Evolutionary conservation across 2,888 invertebrate species (phyloP), one percentile per base, ranked within the genome.

Genomic region (Seira musarum): DNA sequence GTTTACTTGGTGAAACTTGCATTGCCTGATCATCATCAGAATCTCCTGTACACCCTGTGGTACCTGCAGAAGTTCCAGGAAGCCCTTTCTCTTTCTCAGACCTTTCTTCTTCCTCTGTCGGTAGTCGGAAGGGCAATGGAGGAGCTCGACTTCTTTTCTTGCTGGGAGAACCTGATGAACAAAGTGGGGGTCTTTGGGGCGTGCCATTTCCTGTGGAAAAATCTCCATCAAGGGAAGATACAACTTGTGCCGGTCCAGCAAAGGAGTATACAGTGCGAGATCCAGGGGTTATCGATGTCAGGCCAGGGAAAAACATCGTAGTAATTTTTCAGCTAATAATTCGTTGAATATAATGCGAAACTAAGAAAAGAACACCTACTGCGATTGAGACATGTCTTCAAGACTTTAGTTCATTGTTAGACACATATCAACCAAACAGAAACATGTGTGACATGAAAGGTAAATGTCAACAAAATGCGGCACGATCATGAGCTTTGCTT

Each of bases 71-170:
- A 10, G 80, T 24, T 35, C 80, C 69, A 1, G 67, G 63, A 24
- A 49, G 13, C 2, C 67, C 67, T 63, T 63, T 57, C 21, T 72
- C 79, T 49, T n/a, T 49, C 17, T 66, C 64, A 1, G 49, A 35
- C 25, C 40, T 64, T 19, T 74, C 73, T 21, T 79, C 79, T 5
- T 80, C 80, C n/a, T 80, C 80, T 1, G 80, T 74, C 2, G 53
- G 74, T 19, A 80, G 46, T 19, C 73, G n/a, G 24, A 80, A 80
- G 1, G 73, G 80, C 2, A 73, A 19, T 15, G 80, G 68, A 10
- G 80, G 80, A 21, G 49, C 49, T 19, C 80, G 24, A 64, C 73
- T 74, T 64, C 73, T 46, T 25, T 74, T 74, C 66, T 80, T 80
- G 30, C 53, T 61, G 13, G 80, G 80, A 6, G 79, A 79, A 6